These are phyloP conservation scores for Chamaea fasciata DNA, from an alignment of 2,113 vertebrate species.

Conservation along the genomic window DNA sequence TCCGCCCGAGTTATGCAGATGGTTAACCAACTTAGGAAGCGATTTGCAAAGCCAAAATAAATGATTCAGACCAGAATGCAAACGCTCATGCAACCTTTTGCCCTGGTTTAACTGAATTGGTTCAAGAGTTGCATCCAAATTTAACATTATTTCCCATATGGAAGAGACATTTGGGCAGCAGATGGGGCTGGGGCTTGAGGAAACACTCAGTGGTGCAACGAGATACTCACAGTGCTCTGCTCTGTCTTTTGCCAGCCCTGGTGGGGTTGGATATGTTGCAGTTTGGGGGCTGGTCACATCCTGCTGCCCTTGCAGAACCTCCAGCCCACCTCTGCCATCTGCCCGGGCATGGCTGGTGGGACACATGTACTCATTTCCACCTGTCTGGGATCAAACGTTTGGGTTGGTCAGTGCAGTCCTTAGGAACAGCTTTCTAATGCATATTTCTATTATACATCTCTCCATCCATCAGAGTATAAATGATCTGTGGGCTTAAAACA, in stretches of 20 bases:
- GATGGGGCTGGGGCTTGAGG: neutral
- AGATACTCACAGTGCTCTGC: constrained; percentile 77
- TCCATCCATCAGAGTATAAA: neutral
- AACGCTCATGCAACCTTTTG: constrained; percentile 15
- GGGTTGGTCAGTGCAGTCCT: neutral
- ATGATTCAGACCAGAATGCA: constrained; percentile 6
- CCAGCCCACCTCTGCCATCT: constrained; percentile 58
- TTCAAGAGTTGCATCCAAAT: constrained; percentile 33
- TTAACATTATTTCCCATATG: constrained; percentile 12
- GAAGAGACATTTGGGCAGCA: constrained; percentile 55
- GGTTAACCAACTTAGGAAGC: constrained; percentile 50
- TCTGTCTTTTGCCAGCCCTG: constrained; percentile 68
- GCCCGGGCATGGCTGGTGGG: constrained; percentile 52
- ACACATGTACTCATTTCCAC: constrained; percentile 59
- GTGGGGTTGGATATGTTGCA: constrained; percentile 63
- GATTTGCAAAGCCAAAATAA: constrained; percentile 52
- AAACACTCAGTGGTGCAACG: neutral
- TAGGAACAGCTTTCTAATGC: neutral
- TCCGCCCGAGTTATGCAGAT: neutral
- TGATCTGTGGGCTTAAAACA: neutral
- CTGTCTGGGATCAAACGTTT: constrained; percentile 62
- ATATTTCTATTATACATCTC: neutral
- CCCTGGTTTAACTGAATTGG: constrained; percentile 17
- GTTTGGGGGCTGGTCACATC: constrained; percentile 61
- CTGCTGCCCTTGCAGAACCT: constrained; percentile 32